Percentiles rank a stretch among this genome's conserved stretches.
These are phyloP conservation scores for Montipora cactus DNA, from an alignment of 64 coral and sea anemone genomes.

Conservation along the genomic window DNA sequence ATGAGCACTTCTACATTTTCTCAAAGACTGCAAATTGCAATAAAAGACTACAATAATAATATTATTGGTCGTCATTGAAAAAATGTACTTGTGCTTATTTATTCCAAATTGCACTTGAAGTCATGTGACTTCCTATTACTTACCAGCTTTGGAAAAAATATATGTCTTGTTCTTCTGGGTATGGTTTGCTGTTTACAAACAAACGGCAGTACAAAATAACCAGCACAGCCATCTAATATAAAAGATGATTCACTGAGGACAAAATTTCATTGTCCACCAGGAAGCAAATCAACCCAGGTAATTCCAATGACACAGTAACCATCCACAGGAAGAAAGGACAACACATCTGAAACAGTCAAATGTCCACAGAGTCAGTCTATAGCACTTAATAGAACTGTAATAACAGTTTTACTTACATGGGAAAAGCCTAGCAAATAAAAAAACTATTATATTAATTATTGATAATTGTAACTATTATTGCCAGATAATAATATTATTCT, in stretches of 20 bases:
- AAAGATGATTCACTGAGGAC: conserved; percentile 88
- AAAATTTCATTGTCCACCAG: conserved; percentile 82
- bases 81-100: background rate
- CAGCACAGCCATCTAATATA: conserved; percentile 79
- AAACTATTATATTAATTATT: too few species aligned
- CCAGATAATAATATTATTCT: too few species aligned
- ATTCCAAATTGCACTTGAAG: background rate
- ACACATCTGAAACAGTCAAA: conserved; percentile 65
- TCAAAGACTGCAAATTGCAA: too few species aligned
- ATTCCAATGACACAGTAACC: conserved; percentile 80
- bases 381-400: background rate
- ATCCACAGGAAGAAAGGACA: conserved; percentile 56
- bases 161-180: background rate
- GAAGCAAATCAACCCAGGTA: conserved; percentile 83
- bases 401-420: too few species aligned
- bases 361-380: background rate
- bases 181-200: background rate
- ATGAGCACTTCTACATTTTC: too few species aligned
- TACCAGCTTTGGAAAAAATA: background rate
- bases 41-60: too few species aligned
- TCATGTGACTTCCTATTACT: background rate
- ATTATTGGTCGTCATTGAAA: too few species aligned
- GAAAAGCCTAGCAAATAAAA: too few species aligned
- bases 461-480: too few species aligned
- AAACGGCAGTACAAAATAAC: conserved; percentile 79